phyloP scores from a whole-genome alignment of 2,888 invertebrate genomes.

The Dicyrtoma fusca region DNA sequence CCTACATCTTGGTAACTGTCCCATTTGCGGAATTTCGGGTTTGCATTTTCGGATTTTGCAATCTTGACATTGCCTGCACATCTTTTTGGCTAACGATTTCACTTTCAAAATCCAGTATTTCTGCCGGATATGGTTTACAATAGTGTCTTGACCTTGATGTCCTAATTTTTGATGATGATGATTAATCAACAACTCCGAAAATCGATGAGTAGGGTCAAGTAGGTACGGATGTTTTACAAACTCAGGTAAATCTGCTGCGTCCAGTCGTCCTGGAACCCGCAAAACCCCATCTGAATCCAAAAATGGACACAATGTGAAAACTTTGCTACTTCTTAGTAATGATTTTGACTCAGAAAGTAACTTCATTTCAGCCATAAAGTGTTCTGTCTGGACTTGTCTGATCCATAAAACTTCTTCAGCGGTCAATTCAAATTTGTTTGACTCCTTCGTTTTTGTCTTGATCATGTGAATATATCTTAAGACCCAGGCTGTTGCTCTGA shows the following conservation, averaged over 20 bases:
- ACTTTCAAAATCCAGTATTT: neutral
- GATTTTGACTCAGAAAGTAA: neutral
- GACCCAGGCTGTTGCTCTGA: constrained; percentile 24
- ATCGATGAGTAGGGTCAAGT: neutral
- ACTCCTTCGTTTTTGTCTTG: too few species aligned
- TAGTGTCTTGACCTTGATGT: neutral
- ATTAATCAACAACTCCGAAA: neutral
- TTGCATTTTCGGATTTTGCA: neutral
- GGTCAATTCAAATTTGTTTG: neutral
- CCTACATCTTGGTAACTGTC: neutral
- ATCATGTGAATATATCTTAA: constrained; percentile 11
- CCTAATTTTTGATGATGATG: neutral
- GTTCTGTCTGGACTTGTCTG: neutral
- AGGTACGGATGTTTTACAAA: too few species aligned
- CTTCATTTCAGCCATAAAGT: neutral
- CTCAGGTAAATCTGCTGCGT: neutral
- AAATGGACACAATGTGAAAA: neutral
- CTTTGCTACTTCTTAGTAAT: neutral
- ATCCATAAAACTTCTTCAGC: neutral
- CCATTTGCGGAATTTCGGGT: neutral
- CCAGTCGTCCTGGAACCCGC: neutral
- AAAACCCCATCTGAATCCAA: neutral
- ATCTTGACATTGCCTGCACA: neutral
- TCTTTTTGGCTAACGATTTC: neutral
- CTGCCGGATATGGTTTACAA: neutral